Evolutionary conservation across 2,113 vertebrate species (phyloP), one percentile per base, ranked within the genome.

Genomic region (Grammomys surdaster): DNA sequence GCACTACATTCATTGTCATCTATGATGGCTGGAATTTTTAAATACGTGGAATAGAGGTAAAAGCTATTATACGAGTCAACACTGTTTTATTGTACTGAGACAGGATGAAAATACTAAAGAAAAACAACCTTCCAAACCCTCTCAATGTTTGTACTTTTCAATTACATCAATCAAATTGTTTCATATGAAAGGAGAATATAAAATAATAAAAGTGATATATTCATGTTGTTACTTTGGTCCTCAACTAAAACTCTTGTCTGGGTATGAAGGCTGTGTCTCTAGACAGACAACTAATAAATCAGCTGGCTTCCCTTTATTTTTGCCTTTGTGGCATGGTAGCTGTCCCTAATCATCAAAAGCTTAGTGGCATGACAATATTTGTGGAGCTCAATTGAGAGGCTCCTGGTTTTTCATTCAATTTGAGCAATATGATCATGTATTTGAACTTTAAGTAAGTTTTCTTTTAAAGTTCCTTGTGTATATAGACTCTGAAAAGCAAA

Each of bases 381-480:
- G 17, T 77, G 90, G 85, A 95, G 92, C 91, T 97, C 97, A 97
- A 95, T 97, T 96, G 95, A 97, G 89, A 97, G 89, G 69, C 92
- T 88, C 96, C 28, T 90, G 96, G 94, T 95, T 89, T 98, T 97
- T 97, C 95, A 98, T 96, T 97, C 95, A 93, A 36, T 54, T 0
- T 1, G 90, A 96, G 70, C 67, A 95, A 96, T 81, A 82, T 90
- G 90, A 90, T 88, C 94, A 88, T 43, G 54, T 86, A 36, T 88
- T 88, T 88, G 28, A 92, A 94, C 96, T 95, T 98, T 90, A 91
- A 97, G 82, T 93, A 88, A 97, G 88, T 92, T 94, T 96, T 97
- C 94, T 98, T 94, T 95, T 95, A 97, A 98, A 98, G 94, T 67
- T 48, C 90, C 91, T 91, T 98, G 58, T 95, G 96, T 97, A 69